Percentiles rank a stretch among this genome's conserved stretches.
These are phyloP conservation scores for Candidula unifasciata DNA, from an alignment of 2,888 invertebrate species.

Conservation along the genomic window DNA sequence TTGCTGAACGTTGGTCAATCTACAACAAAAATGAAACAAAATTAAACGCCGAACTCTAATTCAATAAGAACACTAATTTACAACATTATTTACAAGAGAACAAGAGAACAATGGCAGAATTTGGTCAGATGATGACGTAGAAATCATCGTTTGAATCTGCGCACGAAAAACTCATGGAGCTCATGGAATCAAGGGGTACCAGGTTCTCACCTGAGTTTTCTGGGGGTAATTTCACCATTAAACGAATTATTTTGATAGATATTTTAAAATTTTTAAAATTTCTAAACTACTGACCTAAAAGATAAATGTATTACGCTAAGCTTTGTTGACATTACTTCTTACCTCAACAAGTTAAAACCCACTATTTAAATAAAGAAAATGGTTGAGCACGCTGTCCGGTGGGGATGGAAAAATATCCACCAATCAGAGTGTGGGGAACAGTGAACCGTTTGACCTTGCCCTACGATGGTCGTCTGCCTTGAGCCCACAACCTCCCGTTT, in stretches of 20 bases:
- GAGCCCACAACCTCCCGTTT: neutral
- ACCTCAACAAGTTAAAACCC: neutral
- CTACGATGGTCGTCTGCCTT: too few species aligned
- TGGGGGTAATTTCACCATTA: neutral
- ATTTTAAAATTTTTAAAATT: neutral
- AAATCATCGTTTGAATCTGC: slow-evolving; percentile 11
- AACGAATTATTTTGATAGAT: neutral
- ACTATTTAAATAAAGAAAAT: slow-evolving; percentile 11
- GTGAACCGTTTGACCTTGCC: neutral
- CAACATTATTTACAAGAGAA: slow-evolving; percentile 54
- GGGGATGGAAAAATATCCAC: too few species aligned
- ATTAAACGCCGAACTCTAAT: slow-evolving; percentile 47
- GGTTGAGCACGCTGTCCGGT: neutral
- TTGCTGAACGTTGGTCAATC: slow-evolving; percentile 37
- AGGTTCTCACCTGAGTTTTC: neutral
- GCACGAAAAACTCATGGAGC: slow-evolving; percentile 38
- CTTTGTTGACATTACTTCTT: neutral
- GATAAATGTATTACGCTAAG: neutral
- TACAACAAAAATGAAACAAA: slow-evolving; percentile 52
- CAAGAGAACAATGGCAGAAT: slow-evolving; percentile 43
- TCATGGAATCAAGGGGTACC: neutral
- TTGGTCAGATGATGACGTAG: slow-evolving; percentile 27
- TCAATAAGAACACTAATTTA: slow-evolving; percentile 52
- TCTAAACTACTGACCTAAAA: neutral
- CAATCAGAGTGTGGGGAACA: neutral